phyloP scores from a whole-genome alignment of 2,888 invertebrate genomes.

The Dicranocentrus wangi region DNA sequence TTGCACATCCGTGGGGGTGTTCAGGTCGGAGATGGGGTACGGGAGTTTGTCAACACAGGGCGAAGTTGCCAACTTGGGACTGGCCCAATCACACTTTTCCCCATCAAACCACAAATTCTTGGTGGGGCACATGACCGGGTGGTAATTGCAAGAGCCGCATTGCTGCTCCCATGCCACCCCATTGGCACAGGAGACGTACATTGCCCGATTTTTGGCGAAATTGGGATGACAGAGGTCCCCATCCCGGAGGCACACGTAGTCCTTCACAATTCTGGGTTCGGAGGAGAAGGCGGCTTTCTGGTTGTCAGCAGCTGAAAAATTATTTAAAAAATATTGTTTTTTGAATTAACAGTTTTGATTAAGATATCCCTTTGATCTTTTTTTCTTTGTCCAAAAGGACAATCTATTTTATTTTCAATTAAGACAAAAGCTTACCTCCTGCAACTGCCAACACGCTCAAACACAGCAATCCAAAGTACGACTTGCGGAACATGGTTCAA shows the following conservation, averaged over 20 bases:
- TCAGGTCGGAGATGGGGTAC: not conserved
- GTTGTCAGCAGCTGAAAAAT: not conserved
- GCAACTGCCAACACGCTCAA: constrained; percentile 34
- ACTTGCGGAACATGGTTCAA: no score
- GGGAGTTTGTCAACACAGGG: constrained; percentile 49
- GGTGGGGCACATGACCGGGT: constrained; percentile 48
- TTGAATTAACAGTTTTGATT: no score
- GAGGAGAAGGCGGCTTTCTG: no score
- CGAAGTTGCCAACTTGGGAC: constrained; percentile 43
- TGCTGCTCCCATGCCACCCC: constrained; percentile 55
- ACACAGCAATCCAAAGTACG: constrained; percentile 2
- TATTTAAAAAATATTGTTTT: no score
- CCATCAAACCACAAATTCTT: constrained; percentile 56
- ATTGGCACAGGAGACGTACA: constrained; percentile 55
- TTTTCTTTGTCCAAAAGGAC: no score
- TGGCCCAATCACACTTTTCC: constrained; percentile 61
- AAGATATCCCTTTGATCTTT: no score
- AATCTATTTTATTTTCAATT: no score
- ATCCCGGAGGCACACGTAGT: constrained; percentile 57
- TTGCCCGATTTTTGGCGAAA: constrained; percentile 36
- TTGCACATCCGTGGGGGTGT: no score
- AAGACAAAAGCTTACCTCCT: constrained; percentile 43
- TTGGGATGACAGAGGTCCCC: constrained; percentile 60
- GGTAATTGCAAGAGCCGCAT: constrained; percentile 42
- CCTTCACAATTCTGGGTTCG: constrained; percentile 39